Percentiles rank a stretch among this genome's conserved stretches.
These are phyloP conservation scores for Prunella himalayana DNA, from an alignment of 2,113 vertebrate genomes.

Conservation along the genomic window DNA sequence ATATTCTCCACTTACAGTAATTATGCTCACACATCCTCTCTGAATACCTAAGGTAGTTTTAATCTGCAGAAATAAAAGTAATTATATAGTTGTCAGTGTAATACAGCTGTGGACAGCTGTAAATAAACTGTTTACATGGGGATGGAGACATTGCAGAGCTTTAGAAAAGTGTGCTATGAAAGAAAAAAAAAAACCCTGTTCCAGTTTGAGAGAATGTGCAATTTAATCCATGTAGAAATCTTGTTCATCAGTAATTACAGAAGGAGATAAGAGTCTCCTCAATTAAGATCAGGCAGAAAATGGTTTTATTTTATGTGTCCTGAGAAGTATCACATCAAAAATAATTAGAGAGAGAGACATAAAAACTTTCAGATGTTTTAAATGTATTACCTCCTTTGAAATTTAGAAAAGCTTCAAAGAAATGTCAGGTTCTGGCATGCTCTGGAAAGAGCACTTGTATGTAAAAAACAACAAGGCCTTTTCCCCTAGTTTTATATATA, in stretches of 20 bases:
- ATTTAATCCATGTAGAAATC: conserved; percentile 19
- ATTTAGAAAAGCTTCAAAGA: conserved; percentile 57
- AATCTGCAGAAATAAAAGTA: conserved; percentile 2
- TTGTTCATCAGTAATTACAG: conserved; percentile 52
- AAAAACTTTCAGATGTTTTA: conserved; percentile 11
- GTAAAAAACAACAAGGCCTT: conserved; percentile 24
- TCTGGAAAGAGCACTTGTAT: neutral
- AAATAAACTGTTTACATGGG: neutral
- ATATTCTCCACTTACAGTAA: neutral
- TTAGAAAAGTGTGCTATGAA: neutral
- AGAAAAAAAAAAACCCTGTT: conserved; percentile 7
- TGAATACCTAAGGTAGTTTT: neutral
- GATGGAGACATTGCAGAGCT: neutral
- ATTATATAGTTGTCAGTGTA: neutral
- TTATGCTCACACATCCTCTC: neutral
- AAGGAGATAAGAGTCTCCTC: conserved; percentile 10
- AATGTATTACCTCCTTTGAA: conserved; percentile 28
- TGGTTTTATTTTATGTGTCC: conserved; percentile 25
- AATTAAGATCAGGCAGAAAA: conserved; percentile 37
- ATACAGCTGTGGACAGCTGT: neutral
- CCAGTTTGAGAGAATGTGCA: neutral
- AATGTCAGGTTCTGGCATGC: conserved; percentile 2
- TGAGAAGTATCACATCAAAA: conserved; percentile 31
- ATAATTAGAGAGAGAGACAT: neutral
- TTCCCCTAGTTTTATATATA: neutral